Base-by-base conservation (phyloP, 1,140 invertebrate species). In the Uloborus diversus region DNA sequence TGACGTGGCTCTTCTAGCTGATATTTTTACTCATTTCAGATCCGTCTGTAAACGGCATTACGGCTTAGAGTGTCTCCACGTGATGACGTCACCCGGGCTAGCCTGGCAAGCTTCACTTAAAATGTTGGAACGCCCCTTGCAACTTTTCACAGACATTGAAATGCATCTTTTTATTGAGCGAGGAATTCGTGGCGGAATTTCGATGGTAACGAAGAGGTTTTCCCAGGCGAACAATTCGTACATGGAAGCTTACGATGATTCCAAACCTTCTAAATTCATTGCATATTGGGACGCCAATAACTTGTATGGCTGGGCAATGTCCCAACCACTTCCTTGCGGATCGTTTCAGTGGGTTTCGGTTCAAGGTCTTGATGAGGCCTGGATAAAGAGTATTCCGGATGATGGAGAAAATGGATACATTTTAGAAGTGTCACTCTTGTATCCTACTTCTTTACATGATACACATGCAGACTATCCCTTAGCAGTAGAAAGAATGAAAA, bases 401-500 rank as follows among this genome's bases (percentile, higher is more conserved):
- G 7, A 42, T 42, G 37, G 17, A 9, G 7, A 11, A n/a, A 4
- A 11, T 4, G 84, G 84, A 25, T 84, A 80, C 76, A 80, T 84
- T 61, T 69, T 85, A 42, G 82, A 83, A 81, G 82, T 84, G 25
- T 81, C 84, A 66, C 62, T 85, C 13, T 73, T 80, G 51, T 85
- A 85, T 79, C 83, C 84, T 23, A 42, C 73, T 49, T 59, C 83
- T 69, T 23, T 85, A 57, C 85, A 85, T 66, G 76, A 82, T 47
- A 3, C 20, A 17, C 86, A 88, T 82, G 84, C 84, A 78, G 86
- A 86, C 82, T 82, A 86, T 57, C 86, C 87, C 28, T 83, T 88
- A 30, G 84, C 83, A 69, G 84, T 86, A 37, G 84, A 87, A 82
- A 82, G 80, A 68, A 32, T n/a, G n/a, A n/a, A n/a, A n/a, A n/a